Conservation (phyloP, 2,888 invertebrate species). For the Antheraea assamensis region DNA sequence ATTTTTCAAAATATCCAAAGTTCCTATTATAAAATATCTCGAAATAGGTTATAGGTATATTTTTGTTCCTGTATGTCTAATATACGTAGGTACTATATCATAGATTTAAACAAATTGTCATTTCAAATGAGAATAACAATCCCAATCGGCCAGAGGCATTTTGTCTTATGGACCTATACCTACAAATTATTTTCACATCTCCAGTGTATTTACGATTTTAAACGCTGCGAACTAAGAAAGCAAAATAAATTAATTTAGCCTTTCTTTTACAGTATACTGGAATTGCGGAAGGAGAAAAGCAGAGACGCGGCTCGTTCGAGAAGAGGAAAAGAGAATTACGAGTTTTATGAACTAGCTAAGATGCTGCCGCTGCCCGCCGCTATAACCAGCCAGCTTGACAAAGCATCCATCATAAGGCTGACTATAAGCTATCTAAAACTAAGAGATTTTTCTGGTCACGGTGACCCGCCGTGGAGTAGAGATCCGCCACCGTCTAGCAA, state of each 20-base stretch:
- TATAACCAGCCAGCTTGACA: conserved; percentile 96
- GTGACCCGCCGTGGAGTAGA: conserved; percentile 97
- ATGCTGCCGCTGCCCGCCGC: conserved; percentile 95
- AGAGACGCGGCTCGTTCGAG: conserved; percentile 95
- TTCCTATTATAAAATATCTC: too few relatives aligned
- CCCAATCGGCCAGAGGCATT: not conserved
- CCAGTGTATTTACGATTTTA: not conserved
- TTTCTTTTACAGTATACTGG: conserved; percentile 90
- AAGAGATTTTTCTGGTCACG: conserved; percentile 96
- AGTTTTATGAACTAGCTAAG: conserved; percentile 97
- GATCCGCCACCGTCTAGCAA: conserved; percentile 90
- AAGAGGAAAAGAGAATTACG: conserved; percentile 97
- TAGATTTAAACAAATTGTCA: not conserved
- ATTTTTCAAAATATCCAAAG: not conserved
- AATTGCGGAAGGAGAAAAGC: conserved; percentile 96
- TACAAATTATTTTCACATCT: not conserved
- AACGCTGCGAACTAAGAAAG: not conserved
- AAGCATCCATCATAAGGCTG: conserved; percentile 97
- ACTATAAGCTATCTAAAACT: conserved; percentile 97
- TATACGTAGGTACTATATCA: not conserved
- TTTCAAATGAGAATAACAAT: not conserved
- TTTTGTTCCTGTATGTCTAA: not conserved
- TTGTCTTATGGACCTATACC: not conserved
- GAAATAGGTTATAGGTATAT: too few relatives aligned
- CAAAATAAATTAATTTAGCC: not conserved